These are phyloP conservation scores for Semotilus atromaculatus DNA, from an alignment of 2,797 vertebrate species.

Conservation along the genomic window DNA sequence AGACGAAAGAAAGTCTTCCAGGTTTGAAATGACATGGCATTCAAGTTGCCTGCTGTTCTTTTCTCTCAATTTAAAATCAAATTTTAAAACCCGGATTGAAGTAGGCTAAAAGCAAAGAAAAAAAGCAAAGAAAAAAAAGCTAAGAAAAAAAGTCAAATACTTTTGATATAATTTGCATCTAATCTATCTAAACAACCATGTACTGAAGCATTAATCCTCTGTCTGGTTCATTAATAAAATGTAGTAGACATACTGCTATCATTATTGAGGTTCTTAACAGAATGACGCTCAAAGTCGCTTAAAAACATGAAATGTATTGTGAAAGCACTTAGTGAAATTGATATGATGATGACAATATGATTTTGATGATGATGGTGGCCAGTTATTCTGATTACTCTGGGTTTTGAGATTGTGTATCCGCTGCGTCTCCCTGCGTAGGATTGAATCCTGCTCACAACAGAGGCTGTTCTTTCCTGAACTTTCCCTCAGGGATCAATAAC, in stretches of 20 bases:
- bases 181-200: constrained; percentile 8
- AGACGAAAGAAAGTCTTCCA: background rate
- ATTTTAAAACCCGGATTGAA: background rate
- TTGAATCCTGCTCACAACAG: background rate
- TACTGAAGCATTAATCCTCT: background rate
- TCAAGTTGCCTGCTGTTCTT: background rate
- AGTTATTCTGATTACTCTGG: background rate
- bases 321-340: constrained; percentile 14
- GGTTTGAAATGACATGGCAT: background rate
- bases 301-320: constrained; percentile 7
- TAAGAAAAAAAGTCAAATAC: background rate
- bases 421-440: background rate
- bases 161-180: constrained; percentile 16
- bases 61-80: background rate
- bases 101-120: background rate
- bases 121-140: no score
- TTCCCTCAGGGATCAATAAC: constrained; percentile 2
- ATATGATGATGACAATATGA: background rate
- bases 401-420: constrained; percentile 12
- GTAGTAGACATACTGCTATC: background rate
- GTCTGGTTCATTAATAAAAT: background rate
- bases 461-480: background rate
- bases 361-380: background rate
- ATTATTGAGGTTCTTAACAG: constrained; percentile 6
- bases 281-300: constrained; percentile 11